Conservation (phyloP, 1,140 invertebrate genomes). For the Ladona fulva region DNA sequence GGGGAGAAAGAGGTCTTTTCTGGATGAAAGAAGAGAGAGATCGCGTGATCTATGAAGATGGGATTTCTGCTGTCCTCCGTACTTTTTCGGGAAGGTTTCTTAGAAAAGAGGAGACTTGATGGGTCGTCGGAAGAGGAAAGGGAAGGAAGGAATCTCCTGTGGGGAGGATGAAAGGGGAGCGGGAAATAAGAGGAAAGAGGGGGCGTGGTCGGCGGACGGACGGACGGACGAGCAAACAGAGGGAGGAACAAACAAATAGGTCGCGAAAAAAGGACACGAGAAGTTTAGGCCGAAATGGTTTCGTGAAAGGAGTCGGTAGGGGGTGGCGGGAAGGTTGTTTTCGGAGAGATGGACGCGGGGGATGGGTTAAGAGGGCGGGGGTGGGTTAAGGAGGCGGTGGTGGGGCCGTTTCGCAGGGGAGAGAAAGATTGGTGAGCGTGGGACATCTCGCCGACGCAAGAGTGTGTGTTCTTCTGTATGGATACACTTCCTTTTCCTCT, state of each 20-base stretch:
- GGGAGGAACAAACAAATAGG: background rate
- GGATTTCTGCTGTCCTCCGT: conserved; percentile 7
- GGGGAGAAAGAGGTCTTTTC: background rate
- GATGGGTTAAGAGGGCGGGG: background rate
- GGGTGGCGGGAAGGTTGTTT: background rate
- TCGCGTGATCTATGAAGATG: conserved; percentile 1
- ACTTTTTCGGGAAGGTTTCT: background rate
- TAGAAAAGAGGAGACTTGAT: background rate
- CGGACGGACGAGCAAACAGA: background rate
- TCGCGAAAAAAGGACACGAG: background rate
- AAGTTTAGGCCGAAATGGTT: background rate
- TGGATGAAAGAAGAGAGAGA: background rate
- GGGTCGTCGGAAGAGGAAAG: background rate
- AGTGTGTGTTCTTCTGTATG: background rate
- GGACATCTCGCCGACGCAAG: background rate
- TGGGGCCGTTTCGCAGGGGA: background rate
- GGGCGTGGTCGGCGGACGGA: background rate
- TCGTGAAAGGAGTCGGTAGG: background rate
- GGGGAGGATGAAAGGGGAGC: background rate
- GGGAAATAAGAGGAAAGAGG: background rate
- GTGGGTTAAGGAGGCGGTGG: background rate
- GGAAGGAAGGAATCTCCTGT: background rate
- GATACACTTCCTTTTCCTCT: conserved; percentile 2
- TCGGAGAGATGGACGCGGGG: background rate
- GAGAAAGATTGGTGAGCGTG: background rate